Percentiles rank a stretch among this genome's conserved stretches.
phyloP scores from a whole-genome alignment of 2,888 invertebrate genomes.

The Protophormia terraenovae region DNA sequence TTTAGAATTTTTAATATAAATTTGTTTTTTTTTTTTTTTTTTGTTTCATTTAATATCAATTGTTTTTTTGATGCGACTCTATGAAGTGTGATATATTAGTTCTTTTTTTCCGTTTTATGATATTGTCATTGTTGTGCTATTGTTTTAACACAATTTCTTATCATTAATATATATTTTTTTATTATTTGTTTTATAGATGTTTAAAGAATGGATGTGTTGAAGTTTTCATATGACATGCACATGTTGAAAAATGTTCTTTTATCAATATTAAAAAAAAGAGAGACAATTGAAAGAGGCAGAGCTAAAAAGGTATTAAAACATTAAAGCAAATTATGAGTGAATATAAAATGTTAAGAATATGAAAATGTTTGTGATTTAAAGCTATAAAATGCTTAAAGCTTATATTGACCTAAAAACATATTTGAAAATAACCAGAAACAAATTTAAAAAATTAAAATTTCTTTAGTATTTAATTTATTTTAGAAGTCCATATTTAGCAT shows the following conservation, averaged over 20 bases:
- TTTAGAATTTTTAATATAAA: no score
- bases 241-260: conserved; percentile 27
- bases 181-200: not conserved
- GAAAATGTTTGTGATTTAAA: no score
- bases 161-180: not conserved
- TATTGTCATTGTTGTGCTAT: not conserved
- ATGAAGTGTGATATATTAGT: not conserved
- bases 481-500: no score
- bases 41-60: not conserved
- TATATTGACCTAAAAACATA: no score
- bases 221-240: not conserved
- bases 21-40: no score
- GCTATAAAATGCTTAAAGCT: no score
- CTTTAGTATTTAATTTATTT: no score
- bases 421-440: no score
- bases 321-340: not conserved
- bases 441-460: no score
- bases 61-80: not conserved
- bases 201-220: conserved; percentile 12
- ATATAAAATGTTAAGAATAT: no score
- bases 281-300: not conserved
- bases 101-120: conserved; percentile 14
- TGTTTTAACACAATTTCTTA: conserved; percentile 23
- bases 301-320: not conserved
- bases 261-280: conserved; percentile 7